Percentiles rank a stretch among this genome's conserved stretches.
Conservation (phyloP, 2,797 vertebrate species). For the Borostomias antarcticus region DNA sequence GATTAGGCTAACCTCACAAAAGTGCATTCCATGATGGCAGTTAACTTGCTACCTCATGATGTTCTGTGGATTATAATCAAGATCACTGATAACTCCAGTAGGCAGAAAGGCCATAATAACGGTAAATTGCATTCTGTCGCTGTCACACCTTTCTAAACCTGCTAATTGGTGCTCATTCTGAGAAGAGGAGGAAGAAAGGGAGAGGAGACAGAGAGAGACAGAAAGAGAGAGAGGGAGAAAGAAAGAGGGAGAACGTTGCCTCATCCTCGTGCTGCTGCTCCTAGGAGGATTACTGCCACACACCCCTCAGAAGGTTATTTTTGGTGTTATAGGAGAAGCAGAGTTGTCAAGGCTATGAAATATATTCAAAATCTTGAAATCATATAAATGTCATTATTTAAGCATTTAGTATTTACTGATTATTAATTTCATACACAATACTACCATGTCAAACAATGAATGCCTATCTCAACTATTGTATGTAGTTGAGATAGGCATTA, state of each 20-base stretch:
- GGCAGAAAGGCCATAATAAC: conserved; percentile 50
- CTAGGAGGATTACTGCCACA: conserved; percentile 66
- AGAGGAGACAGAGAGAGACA: conserved; percentile 18
- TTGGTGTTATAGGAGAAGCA: background rate
- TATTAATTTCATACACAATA: too few relatives aligned
- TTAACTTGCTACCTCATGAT: conserved; percentile 12
- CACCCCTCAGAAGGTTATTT: conserved; percentile 36
- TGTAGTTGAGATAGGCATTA: too few relatives aligned
- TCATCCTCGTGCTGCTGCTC: conserved; percentile 52
- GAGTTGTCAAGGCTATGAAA: background rate
- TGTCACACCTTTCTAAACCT: conserved; percentile 62
- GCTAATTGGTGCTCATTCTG: conserved; percentile 63
- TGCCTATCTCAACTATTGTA: too few relatives aligned
- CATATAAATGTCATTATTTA: too few relatives aligned
- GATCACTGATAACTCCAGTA: conserved; percentile 3
- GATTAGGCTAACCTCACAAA: conserved; percentile 57
- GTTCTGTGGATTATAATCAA: conserved; percentile 52
- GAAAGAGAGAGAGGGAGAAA: background rate
- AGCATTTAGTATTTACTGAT: too few relatives aligned
- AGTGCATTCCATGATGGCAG: conserved; percentile 49
- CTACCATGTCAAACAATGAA: too few relatives aligned
- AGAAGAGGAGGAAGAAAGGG: conserved; percentile 14
- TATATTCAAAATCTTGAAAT: background rate
- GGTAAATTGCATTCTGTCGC: conserved; percentile 71
- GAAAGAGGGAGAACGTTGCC: conserved; percentile 24